phyloP scores from a whole-genome alignment of 2,113 vertebrate species.

The Oxyruncus cristatus region DNA sequence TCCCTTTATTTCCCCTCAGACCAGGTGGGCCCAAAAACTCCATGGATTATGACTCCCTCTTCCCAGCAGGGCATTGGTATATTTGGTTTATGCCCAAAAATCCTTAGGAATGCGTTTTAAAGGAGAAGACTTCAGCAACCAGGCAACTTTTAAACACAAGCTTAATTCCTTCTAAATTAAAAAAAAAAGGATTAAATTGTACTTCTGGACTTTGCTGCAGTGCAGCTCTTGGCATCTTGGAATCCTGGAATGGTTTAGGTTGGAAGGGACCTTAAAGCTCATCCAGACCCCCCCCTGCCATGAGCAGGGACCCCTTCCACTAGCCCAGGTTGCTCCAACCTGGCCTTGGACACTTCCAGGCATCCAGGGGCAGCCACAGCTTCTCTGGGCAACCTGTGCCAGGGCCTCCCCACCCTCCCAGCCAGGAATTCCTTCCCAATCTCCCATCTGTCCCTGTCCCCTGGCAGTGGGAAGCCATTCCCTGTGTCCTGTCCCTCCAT shows the following conservation, averaged over 20 bases:
- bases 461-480: background rate
- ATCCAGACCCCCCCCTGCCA: background rate
- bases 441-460: rapidly evolving
- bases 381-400: background rate
- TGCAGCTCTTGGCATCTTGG: rapidly evolving
- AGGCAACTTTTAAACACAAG: background rate
- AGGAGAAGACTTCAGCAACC: background rate
- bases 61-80: background rate
- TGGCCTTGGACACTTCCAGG: background rate
- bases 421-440: background rate
- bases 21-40: background rate
- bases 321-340: background rate
- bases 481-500: background rate
- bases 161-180: background rate
- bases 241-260: background rate
- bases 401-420: background rate
- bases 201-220: background rate
- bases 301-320: background rate
- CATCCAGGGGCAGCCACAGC: background rate
- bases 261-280: background rate
- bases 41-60: background rate
- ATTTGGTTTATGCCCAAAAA: background rate
- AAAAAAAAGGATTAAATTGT: no score
- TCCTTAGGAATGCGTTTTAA: background rate
- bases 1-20: background rate